Conservation (phyloP, 1,140 invertebrate genomes). For the Camponotus floridanus region DNA sequence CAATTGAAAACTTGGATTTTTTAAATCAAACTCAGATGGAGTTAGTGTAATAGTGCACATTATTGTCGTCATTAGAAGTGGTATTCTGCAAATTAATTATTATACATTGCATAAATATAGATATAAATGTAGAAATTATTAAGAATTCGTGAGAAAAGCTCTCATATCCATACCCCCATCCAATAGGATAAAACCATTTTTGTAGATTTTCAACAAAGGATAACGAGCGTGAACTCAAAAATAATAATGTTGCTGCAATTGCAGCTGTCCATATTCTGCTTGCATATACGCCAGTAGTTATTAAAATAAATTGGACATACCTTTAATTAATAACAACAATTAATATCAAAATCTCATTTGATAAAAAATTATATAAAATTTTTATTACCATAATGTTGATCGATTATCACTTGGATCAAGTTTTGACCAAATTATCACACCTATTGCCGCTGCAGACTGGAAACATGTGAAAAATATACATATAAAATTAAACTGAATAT, state of each 20-base stretch:
- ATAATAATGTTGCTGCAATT: conserved; percentile 92
- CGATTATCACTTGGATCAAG: conserved; percentile 70
- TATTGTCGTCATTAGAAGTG: conserved; percentile 83
- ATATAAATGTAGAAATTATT: conserved; percentile 16
- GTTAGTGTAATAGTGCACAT: conserved; percentile 78
- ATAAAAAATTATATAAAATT: conserved; percentile 1
- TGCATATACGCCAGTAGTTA: conserved; percentile 91
- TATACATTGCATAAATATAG: conserved; percentile 26
- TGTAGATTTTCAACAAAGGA: conserved; percentile 92
- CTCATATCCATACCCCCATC: conserved; percentile 90
- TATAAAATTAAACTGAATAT: background rate
- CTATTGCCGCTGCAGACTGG: conserved; percentile 76
- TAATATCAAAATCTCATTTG: background rate
- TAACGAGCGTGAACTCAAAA: conserved; percentile 93
- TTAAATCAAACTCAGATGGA: conserved; percentile 84
- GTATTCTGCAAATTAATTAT: conserved; percentile 84
- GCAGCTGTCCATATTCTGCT: conserved; percentile 94
- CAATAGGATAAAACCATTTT: conserved; percentile 90
- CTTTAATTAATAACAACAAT: conserved; percentile 73
- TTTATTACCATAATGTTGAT: conserved; percentile 80
- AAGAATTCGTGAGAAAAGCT: background rate
- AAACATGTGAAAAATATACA: conserved; percentile 57
- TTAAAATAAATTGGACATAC: conserved; percentile 91
- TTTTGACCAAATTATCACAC: conserved; percentile 84
- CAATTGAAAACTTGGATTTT: conserved; percentile 93